These are phyloP conservation scores for Cataglyphis albicans DNA, from an alignment of 2,888 invertebrate genomes.

Conservation along the genomic window DNA sequence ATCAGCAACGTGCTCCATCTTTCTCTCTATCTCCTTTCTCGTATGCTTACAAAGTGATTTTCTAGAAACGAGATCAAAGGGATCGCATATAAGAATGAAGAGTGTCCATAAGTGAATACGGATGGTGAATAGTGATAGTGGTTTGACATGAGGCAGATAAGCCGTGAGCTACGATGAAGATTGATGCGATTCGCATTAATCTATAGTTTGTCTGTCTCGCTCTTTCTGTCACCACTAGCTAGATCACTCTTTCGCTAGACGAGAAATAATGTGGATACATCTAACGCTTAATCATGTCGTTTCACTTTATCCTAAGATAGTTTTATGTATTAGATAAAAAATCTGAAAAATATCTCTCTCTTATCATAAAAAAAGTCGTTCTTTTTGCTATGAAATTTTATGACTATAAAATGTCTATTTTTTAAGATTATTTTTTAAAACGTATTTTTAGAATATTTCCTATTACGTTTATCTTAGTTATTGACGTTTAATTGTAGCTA, in stretches of 20 bases:
- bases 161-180: constrained; percentile 78
- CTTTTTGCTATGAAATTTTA: constrained; percentile 3
- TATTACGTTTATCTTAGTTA: not conserved
- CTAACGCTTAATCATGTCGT: constrained; percentile 53
- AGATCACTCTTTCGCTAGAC: constrained; percentile 56
- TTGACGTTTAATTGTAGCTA: not conserved
- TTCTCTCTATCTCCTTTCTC: constrained; percentile 6
- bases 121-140: constrained; percentile 52
- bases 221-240: constrained; percentile 48
- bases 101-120: constrained; percentile 70
- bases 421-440: not conserved
- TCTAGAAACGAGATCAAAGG: constrained; percentile 53
- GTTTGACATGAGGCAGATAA: constrained; percentile 66
- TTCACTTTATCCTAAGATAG: not conserved
- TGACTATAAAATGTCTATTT: not conserved
- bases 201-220: constrained; percentile 73
- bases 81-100: constrained; percentile 51
- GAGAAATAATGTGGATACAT: constrained; percentile 78
- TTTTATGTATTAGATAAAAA: not conserved
- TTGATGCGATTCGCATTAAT: constrained; percentile 81
- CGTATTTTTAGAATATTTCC: not conserved
- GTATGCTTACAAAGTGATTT: constrained; percentile 23
- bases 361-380: not conserved
- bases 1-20: constrained; percentile 9
- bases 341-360: not conserved